Percentiles rank a stretch among this genome's conserved stretches.
These are phyloP conservation scores for Plumapathes pennacea DNA, from an alignment of 92 coral and sea anemone genomes.

Conservation along the genomic window DNA sequence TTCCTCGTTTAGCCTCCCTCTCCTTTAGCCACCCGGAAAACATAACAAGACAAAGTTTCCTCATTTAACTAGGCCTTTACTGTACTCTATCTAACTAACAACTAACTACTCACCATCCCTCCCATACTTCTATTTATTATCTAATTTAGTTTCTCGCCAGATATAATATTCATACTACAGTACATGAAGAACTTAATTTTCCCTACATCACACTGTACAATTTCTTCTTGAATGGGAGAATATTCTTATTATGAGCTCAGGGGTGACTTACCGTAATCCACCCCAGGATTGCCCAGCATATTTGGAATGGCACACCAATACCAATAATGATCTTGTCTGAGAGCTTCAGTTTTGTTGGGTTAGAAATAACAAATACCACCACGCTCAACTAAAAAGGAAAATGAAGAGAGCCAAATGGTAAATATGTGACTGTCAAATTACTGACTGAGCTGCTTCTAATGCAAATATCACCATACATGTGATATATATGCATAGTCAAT, in stretches of 20 bases:
- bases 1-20: no score
- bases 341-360: constrained; percentile 24
- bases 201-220: background rate
- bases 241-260: no score
- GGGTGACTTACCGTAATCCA: constrained; percentile 88
- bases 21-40: no score
- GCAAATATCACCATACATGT: background rate
- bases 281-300: constrained; percentile 71
- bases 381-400: constrained; percentile 60
- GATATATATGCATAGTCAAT: background rate
- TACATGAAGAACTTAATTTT: no score
- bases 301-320: constrained; percentile 84
- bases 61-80: no score
- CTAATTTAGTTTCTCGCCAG: no score
- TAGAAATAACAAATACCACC: constrained; percentile 63
- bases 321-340: constrained; percentile 63
- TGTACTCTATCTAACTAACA: no score
- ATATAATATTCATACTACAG: no score
- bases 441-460: background rate
- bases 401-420: background rate
- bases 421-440: background rate
- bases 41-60: no score
- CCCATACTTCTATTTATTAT: background rate
- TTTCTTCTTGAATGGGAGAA: no score
- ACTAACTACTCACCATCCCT: background rate